phyloP scores from a whole-genome alignment of 1,140 invertebrate species.

The Lanistes nyassanus region DNA sequence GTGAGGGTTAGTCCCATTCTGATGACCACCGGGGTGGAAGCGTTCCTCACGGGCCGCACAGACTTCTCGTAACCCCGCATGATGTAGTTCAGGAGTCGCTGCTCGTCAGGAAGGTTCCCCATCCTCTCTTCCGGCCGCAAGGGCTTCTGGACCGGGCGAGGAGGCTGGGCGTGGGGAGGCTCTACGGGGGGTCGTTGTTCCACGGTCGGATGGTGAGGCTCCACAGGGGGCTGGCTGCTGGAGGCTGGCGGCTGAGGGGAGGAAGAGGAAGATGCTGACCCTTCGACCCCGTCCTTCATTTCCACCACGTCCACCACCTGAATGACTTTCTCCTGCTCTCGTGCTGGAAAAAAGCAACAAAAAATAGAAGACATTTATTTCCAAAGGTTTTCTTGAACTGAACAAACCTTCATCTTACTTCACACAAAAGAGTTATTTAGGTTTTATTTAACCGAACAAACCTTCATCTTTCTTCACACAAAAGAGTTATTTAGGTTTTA shows the following conservation, averaged over 20 bases:
- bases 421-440: too few relatives aligned
- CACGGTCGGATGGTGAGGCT: background rate
- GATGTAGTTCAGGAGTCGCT: constrained; percentile 70
- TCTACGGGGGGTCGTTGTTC: too few relatives aligned
- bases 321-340: constrained; percentile 18
- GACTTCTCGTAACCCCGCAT: constrained; percentile 71
- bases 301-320: constrained; percentile 25
- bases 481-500: too few relatives aligned
- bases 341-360: constrained; percentile 6
- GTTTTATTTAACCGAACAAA: background rate
- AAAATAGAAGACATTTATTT: too few relatives aligned
- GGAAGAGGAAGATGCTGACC: background rate
- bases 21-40: constrained; percentile 70
- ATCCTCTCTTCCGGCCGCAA: constrained; percentile 1
- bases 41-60: constrained; percentile 72
- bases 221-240: too few relatives aligned
- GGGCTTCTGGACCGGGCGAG: background rate
- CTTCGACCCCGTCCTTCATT: background rate
- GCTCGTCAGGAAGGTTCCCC: constrained; percentile 67
- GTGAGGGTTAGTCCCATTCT: constrained; percentile 73
- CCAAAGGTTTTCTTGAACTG: too few relatives aligned
- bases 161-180: too few relatives aligned
- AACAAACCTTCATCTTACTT: too few relatives aligned
- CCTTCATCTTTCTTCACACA: too few relatives aligned
- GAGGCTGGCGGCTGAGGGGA: background rate